phyloP scores from a whole-genome alignment of 2,113 vertebrate genomes.

The Oncorhynchus clarkii region DNA sequence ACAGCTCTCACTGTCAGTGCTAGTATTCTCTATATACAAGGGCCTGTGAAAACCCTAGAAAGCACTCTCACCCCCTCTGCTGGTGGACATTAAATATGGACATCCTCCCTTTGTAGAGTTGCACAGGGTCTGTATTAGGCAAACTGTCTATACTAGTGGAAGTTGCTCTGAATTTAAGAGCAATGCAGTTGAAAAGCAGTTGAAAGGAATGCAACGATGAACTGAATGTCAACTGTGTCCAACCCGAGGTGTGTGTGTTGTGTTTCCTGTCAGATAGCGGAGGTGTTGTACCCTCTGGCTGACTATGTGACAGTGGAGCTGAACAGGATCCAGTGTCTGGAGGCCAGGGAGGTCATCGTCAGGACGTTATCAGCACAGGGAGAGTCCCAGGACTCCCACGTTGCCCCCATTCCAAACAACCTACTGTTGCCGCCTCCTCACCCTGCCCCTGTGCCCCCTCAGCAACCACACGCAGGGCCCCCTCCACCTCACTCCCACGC shows the following conservation, averaged over 20 bases:
- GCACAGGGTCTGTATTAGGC: not conserved
- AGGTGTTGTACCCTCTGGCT: constrained; percentile 85
- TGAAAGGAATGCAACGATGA: too few relatives aligned
- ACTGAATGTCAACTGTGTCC: not conserved
- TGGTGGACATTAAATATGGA: constrained; percentile 23
- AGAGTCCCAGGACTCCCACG: constrained; percentile 88
- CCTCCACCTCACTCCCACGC: constrained; percentile 1
- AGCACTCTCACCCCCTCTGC: constrained; percentile 60
- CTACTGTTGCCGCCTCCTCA: constrained; percentile 87
- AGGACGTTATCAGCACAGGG: constrained; percentile 90
- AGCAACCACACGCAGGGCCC: constrained; percentile 21
- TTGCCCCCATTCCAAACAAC: constrained; percentile 81
- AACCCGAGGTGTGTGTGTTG: constrained; percentile 2
- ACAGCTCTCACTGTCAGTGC: too few relatives aligned
- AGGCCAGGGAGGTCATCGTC: constrained; percentile 85
- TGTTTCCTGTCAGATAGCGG: constrained; percentile 79
- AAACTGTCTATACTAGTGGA: not conserved
- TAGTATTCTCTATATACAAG: too few relatives aligned
- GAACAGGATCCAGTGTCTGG: constrained; percentile 80
- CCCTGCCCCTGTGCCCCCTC: constrained; percentile 49
- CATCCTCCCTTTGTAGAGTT: too few relatives aligned
- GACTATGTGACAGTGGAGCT: constrained; percentile 81
- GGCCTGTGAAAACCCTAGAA: not conserved
- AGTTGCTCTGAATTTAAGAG: too few relatives aligned
- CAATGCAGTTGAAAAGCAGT: too few relatives aligned